Evolutionary conservation across 2,888 invertebrate species (phyloP).

Genomic region (Euplagia quadripunctaria): DNA sequence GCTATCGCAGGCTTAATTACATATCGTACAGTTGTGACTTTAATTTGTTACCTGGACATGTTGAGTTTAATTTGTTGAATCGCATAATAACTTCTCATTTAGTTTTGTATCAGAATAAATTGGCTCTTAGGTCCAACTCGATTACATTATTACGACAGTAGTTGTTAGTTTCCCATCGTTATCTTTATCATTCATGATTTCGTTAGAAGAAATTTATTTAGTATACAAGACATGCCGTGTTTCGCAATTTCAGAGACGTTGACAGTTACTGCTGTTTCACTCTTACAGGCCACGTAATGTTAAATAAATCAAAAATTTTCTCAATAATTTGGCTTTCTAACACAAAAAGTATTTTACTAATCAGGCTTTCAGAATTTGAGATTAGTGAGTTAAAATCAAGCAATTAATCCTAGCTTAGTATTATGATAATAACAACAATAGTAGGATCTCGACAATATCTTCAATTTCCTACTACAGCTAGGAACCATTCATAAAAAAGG

Average conservation of each 20-base stretch:
- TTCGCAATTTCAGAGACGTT: not conserved
- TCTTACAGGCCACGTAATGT: not conserved
- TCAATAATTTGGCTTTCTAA: not conserved
- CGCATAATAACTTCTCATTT: not conserved
- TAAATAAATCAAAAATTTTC: not conserved
- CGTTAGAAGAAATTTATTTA: too few species aligned
- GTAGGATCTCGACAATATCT: too few species aligned
- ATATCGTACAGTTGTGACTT: constrained; percentile 35
- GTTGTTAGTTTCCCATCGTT: not conserved
- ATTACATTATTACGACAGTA: not conserved
- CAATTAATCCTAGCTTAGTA: too few species aligned
- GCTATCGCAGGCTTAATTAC: constrained; percentile 46
- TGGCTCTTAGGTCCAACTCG: not conserved
- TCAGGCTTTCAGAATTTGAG: too few species aligned
- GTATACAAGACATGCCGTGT: too few species aligned
- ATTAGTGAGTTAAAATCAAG: too few species aligned
- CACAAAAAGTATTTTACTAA: too few species aligned
- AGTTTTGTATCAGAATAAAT: not conserved
- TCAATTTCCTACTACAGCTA: too few species aligned
- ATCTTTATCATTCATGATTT: too few species aligned
- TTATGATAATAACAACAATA: too few species aligned
- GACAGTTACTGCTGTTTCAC: not conserved
- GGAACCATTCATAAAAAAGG: too few species aligned
- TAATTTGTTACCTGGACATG: constrained; percentile 30
- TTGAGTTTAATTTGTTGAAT: constrained; percentile 5